Base-by-base conservation (phyloP, 2,113 vertebrate genomes). In the Origma solitaria region DNA sequence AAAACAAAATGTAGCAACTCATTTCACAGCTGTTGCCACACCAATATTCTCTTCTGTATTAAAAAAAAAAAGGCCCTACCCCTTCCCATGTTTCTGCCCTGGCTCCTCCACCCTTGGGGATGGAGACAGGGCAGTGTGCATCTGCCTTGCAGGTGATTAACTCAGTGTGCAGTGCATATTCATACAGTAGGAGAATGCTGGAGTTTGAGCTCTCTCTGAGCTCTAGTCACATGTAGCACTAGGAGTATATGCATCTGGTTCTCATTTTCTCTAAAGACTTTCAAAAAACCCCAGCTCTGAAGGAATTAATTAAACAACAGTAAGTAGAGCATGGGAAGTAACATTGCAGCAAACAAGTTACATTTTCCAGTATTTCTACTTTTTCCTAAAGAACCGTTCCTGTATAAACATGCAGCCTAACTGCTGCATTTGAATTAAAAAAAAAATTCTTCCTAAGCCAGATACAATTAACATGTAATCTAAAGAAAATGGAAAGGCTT, bases 201-300 rank as follows among this genome's bases (percentile, higher is more conserved):
- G 31, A 37, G 65, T 35, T 50, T 9, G n/a, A 82, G 37, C 24
- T 78, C 0, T 2, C 22, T 90, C n/a, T 56, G 57, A 15, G 20
- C 7, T 47, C 40, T 28, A 19, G 51, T 76, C 23, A 47, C 10
- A 19, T 25, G 24, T 14, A 76, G 7, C 35, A 19, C 30, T 49
- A 31, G 15, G 15, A 60, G 16, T 64, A 10, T 16, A 3, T 44
- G 14, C 10, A 35, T 60, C 21, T 42, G 30, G 10, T 80, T 85
- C 30, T 61, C 15, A 38, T 66, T 81, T 72, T 47, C 47, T 68
- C 10, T 57, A 14, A 72, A 69, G 22, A 61, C 31, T 66, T 66
- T 60, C 13, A 2, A 19, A 8, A 15, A 31, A 1, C 0, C 0
- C 9, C 20, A 71, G 13, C 7, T 40, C 38, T 19, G 10, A 73